phyloP scores from a whole-genome alignment of 2,113 vertebrate species.

The Eretmochelys imbricata region DNA sequence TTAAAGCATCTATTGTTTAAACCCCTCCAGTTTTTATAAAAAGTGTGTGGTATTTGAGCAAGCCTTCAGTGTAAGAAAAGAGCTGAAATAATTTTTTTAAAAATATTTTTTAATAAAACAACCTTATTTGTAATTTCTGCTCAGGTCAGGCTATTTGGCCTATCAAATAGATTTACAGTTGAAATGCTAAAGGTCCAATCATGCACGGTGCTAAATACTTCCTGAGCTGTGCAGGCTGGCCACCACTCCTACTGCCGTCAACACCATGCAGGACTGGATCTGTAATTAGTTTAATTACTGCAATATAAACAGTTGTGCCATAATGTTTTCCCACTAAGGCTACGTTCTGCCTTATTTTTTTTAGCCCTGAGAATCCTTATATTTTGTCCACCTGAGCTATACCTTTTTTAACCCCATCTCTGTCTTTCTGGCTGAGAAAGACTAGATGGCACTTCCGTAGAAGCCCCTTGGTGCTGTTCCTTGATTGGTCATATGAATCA shows the following conservation, averaged over 20 bases:
- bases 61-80: background rate
- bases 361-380: background rate
- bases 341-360: background rate
- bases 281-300: background rate
- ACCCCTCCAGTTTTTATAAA: background rate
- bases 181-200: fast-evolving
- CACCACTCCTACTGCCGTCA: background rate
- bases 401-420: background rate
- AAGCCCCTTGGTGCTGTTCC: background rate
- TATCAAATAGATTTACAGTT: background rate
- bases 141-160: background rate
- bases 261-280: background rate
- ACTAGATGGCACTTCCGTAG: background rate
- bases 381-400: background rate
- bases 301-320: background rate
- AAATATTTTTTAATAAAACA: background rate
- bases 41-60: background rate
- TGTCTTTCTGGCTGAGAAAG: background rate
- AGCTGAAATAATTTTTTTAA: background rate
- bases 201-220: background rate
- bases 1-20: background rate
- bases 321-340: background rate
- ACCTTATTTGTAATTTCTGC: background rate
- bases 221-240: background rate
- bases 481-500: fast-evolving